Evolutionary conservation across 2,113 vertebrate species (phyloP).

Genomic region (Xyliphius kryptos): DNA sequence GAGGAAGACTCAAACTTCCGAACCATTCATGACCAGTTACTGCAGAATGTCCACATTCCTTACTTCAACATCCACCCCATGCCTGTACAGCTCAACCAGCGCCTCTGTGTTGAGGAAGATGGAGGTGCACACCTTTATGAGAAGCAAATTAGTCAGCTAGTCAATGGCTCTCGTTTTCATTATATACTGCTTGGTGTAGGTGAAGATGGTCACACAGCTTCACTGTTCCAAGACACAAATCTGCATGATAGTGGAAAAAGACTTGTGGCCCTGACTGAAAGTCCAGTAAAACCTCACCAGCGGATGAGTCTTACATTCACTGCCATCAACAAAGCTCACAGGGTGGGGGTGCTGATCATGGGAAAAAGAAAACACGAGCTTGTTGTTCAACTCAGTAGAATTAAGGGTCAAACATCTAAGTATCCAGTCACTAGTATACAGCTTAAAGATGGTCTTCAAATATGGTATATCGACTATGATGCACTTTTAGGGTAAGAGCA

Average conservation of each 20-base stretch:
- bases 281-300: constrained; percentile 75
- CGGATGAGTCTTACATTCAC: constrained; percentile 87
- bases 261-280: constrained; percentile 75
- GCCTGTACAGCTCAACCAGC: constrained; percentile 77
- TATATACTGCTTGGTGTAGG: constrained; percentile 85
- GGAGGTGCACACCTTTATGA: constrained; percentile 69
- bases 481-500: constrained; percentile 76
- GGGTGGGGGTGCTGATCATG: constrained; percentile 74
- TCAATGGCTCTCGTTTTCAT: constrained; percentile 80
- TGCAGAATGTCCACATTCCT: constrained; percentile 73
- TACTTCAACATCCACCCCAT: constrained; percentile 91
- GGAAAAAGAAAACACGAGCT: constrained; percentile 82
- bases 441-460: constrained; percentile 68
- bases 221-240: constrained; percentile 71
- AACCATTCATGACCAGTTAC: constrained; percentile 71
- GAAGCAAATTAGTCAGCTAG: constrained; percentile 65
- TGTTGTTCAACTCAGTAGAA: constrained; percentile 76
- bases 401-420: constrained; percentile 68
- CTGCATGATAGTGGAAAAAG: constrained; percentile 49
- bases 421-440: constrained; percentile 81
- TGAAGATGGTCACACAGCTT: constrained; percentile 83
- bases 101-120: constrained; percentile 87
- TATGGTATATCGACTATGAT: constrained; percentile 93
- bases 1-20: constrained; percentile 82
- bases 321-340: constrained; percentile 79